Evolutionary conservation across 2,888 invertebrate species (phyloP).

Genomic region (Xanthorhoe spadicearia): DNA sequence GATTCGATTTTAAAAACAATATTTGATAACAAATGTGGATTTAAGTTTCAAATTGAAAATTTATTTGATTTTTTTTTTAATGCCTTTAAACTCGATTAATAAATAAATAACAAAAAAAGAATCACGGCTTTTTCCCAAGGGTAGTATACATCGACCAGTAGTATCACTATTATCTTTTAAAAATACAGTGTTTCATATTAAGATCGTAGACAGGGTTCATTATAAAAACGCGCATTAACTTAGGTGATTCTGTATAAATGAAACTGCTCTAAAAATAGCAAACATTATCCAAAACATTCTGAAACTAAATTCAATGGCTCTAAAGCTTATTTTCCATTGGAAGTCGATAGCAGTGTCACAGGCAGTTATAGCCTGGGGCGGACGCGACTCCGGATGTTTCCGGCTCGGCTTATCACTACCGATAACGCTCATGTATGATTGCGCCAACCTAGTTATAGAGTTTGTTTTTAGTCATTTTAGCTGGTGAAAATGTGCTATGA

Average conservation of each 20-base stretch:
- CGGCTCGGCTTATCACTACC: slow-evolving; percentile 73
- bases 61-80: too few species aligned
- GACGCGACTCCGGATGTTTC: slow-evolving; percentile 64
- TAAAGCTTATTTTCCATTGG: slow-evolving; percentile 23
- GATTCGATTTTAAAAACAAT: neutral
- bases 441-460: slow-evolving; percentile 35
- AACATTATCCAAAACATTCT: neutral
- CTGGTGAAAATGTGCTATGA: slow-evolving; percentile 25
- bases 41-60: too few species aligned
- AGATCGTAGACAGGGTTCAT: neutral
- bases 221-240: too few species aligned
- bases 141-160: neutral
- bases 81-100: too few species aligned
- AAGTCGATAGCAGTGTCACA: slow-evolving; percentile 13
- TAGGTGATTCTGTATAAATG: too few species aligned
- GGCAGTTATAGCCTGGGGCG: slow-evolving; percentile 43
- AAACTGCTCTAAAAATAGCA: neutral
- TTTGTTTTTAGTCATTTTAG: slow-evolving; percentile 35
- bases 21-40: too few species aligned
- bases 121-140: too few species aligned
- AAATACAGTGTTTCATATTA: too few species aligned
- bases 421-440: slow-evolving; percentile 66
- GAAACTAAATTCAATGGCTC: neutral
- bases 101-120: too few species aligned
- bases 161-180: too few species aligned